Base-by-base conservation (phyloP, 2,113 vertebrate species). In the Gallinago paraguaiae region DNA sequence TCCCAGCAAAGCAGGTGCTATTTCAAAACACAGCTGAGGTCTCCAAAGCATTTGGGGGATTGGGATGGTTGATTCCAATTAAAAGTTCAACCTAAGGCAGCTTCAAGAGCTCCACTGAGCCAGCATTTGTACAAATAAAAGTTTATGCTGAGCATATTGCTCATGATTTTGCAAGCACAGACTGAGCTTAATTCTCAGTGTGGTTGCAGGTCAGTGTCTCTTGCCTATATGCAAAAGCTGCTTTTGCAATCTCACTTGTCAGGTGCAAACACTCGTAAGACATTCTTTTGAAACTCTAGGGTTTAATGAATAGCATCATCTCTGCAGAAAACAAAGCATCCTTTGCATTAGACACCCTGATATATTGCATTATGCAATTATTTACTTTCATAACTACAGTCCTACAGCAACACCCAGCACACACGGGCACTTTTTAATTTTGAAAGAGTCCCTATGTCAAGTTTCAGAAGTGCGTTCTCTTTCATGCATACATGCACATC, bases 1-100 rank as follows among this genome's bases (percentile, higher is more conserved):
- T 68, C 56, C 39, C 39, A 59, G 37, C 86, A 88, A 85, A 93
- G 83, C 80, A 93, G 69, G 69, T 86, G 92, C 64, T 86, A 54
- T 60, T 96, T 88, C 67, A 56, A 92, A 96, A 92, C 82, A 77
- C 84, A 94, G 68, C 82, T 93, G 85, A 92, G 71, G 56, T 83
- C 74, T 91, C 88, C 64, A 94, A 88, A 92, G 76, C 68, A 93
- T 83, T 51, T 37, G 39, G 6, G 61, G 17, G 17, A 79, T 22
- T 37, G 14, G 11, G 37, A 86, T 86, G 71, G 67, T 80, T 63
- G 74, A 15, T 54, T 94, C 92, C 56, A 90, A 92, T 85, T 72
- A 80, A 91, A 82, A 85, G 88, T 53, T 70, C 71, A 46, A 67
- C 51, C 85, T 33, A 17, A 93, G 61, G 64, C 79, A 91, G 68